A percentile compares a stretch with the other conserved stretches of the same genome.
These are phyloP conservation scores for Sycobia sp. DNA, from an alignment of 1,140 invertebrate species.

Conservation along the genomic window DNA sequence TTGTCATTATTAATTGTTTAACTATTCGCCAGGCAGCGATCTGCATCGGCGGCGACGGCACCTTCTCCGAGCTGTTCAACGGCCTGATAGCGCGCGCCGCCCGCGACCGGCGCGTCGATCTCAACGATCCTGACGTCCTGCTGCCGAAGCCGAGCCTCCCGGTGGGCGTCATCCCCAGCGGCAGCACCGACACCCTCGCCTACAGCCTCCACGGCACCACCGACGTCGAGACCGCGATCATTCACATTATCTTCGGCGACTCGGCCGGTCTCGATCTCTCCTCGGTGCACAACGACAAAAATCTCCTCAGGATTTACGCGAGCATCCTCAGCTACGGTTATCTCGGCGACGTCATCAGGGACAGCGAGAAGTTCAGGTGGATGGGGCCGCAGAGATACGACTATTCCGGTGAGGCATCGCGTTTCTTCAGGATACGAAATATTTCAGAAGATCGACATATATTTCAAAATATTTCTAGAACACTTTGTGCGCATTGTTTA, in stretches of 20 bases:
- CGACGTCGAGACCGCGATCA: constrained; percentile 78
- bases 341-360: constrained; percentile 81
- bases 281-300: constrained; percentile 72
- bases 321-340: constrained; percentile 88
- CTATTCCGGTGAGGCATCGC: constrained; percentile 76
- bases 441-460: too few species aligned
- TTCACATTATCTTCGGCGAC: constrained; percentile 83
- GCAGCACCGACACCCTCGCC: constrained; percentile 85
- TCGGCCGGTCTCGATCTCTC: constrained; percentile 77
- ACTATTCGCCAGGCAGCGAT: constrained; percentile 77
- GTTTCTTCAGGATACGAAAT: too few species aligned
- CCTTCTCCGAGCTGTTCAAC: constrained; percentile 84
- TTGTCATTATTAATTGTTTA: too few species aligned
- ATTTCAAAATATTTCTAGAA: too few species aligned
- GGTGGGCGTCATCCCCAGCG: constrained; percentile 79
- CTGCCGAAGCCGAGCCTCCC: constrained; percentile 70
- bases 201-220: constrained; percentile 83
- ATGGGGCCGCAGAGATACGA: constrained; percentile 89
- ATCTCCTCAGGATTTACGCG: constrained; percentile 74
- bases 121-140: constrained; percentile 65
- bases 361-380: constrained; percentile 85
- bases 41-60: constrained; percentile 87
- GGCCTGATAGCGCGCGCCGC: constrained; percentile 69
- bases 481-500: too few species aligned
- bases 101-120: constrained; percentile 65